Evolutionary conservation across 2,888 invertebrate genomes (phyloP).

Genomic region (Xestia sexstrigata): DNA sequence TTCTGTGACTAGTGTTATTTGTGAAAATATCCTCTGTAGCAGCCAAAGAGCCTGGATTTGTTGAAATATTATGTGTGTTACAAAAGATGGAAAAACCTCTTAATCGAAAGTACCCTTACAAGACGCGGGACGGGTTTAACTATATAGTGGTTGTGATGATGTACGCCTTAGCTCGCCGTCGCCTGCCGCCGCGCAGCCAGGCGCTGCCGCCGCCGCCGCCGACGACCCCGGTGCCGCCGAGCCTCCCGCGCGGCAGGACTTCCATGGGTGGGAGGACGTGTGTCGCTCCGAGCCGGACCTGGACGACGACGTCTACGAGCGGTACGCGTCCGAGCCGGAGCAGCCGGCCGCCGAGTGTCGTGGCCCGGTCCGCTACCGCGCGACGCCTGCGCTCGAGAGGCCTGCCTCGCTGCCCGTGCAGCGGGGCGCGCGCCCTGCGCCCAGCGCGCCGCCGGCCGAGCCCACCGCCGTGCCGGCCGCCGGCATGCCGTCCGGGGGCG

Average conservation of each 20-base stretch:
- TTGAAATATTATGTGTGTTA: not conserved
- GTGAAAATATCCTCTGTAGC: not conserved
- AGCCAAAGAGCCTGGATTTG: not conserved
- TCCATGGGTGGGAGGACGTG: conserved; percentile 27
- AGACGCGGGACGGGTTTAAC: conserved; percentile 1
- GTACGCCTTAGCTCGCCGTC: conserved; percentile 16
- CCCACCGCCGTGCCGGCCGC: conserved; percentile 35
- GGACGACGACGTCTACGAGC: conserved; percentile 17
- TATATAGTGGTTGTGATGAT: conserved; percentile 21
- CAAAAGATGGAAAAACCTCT: not conserved
- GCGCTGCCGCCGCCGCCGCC: not conserved
- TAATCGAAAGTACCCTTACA: not conserved
- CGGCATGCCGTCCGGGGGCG: conserved; percentile 63
- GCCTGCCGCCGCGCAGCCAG: not conserved
- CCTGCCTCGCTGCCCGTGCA: conserved; percentile 42
- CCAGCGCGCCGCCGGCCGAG: conserved; percentile 17
- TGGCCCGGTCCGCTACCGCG: not conserved
- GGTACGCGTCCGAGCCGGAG: conserved; percentile 20
- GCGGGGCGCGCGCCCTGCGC: not conserved
- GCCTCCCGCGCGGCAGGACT: not conserved
- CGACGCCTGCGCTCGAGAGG: conserved; percentile 18
- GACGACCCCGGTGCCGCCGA: not conserved
- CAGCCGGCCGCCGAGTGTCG: conserved; percentile 6
- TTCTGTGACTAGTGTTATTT: not conserved
- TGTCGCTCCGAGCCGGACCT: conserved; percentile 24